phyloP scores from a whole-genome alignment of 1,140 invertebrate species.

The Scylla paramamosain region DNA sequence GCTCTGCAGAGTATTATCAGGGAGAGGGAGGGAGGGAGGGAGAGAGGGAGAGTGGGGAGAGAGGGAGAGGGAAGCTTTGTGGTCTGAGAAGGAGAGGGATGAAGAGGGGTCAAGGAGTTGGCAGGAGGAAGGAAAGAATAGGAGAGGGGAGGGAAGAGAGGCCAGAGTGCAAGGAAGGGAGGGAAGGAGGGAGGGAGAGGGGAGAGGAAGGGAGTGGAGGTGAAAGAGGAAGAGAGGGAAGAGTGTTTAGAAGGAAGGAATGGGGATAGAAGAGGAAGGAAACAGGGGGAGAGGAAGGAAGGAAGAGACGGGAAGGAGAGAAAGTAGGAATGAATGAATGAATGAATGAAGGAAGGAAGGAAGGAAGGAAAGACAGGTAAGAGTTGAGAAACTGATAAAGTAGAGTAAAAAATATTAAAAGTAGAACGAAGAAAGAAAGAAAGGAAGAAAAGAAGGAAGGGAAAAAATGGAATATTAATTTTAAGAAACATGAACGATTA shows the following conservation, averaged over 20 bases:
- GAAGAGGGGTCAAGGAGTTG: slow-evolving; percentile 11
- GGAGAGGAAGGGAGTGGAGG: not conserved
- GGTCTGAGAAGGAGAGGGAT: slow-evolving; percentile 1
- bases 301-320: not conserved
- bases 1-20: not conserved
- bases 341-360: not conserved
- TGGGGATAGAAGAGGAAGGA: no score
- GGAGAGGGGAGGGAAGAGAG: not conserved
- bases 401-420: not conserved
- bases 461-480: not conserved
- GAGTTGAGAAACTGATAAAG: no score
- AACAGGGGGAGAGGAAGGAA: no score
- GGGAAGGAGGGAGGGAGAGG: not conserved
- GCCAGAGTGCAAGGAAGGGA: not conserved
- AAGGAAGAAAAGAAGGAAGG: not conserved
- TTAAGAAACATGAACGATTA: no score
- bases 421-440: not conserved
- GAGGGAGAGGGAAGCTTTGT: not conserved
- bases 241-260: no score
- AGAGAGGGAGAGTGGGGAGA: not conserved
- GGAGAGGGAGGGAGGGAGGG: not conserved
- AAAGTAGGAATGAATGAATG: not conserved
- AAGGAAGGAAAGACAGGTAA: not conserved
- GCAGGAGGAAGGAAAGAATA: not conserved
- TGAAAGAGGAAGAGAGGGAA: not conserved